Evolutionary conservation across 2,113 vertebrate species (phyloP).

Genomic region (Corydoras maculifer): DNA sequence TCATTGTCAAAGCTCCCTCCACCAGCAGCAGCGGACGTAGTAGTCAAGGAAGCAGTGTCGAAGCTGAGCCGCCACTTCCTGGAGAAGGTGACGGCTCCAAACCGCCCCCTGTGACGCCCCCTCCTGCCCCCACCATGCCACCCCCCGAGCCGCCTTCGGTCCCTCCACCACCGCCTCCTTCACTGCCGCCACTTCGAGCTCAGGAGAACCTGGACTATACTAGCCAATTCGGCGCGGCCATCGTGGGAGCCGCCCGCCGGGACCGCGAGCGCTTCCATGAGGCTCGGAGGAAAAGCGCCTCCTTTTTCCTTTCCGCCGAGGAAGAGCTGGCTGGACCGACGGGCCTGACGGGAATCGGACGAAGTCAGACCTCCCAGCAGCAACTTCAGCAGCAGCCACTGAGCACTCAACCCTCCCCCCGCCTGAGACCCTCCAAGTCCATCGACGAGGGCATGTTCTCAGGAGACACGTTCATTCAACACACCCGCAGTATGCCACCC

Average conservation of each 20-base stretch:
- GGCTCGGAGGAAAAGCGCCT: slow-evolving; percentile 77
- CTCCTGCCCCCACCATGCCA: slow-evolving; percentile 74
- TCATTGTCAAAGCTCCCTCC: slow-evolving; percentile 88
- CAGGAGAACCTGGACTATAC: slow-evolving; percentile 80
- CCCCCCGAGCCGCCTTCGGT: slow-evolving; percentile 72
- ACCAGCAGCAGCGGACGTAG: slow-evolving; percentile 91
- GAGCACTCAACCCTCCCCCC: slow-evolving; percentile 56
- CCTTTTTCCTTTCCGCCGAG: slow-evolving; percentile 87
- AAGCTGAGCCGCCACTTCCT: slow-evolving; percentile 65
- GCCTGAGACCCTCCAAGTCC: slow-evolving; percentile 82
- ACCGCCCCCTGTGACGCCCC: slow-evolving; percentile 60
- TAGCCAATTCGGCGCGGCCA: slow-evolving; percentile 86
- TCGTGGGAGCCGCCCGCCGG: slow-evolving; percentile 81
- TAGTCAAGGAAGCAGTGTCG: slow-evolving; percentile 89
- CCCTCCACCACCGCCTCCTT: slow-evolving; percentile 66
- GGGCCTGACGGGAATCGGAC: slow-evolving; percentile 46
- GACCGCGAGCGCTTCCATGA: slow-evolving; percentile 83
- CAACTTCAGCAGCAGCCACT: slow-evolving; percentile 50
- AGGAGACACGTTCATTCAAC: slow-evolving; percentile 78
- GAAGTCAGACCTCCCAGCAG: slow-evolving; percentile 59
- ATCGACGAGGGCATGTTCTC: slow-evolving; percentile 93
- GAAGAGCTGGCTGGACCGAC: slow-evolving; percentile 54
- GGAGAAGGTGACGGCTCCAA: slow-evolving; percentile 60
- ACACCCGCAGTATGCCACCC: slow-evolving; percentile 72
- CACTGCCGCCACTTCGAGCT: slow-evolving; percentile 59